Evolutionary conservation across 2,797 vertebrate genomes (phyloP).

Genomic region (Smutsia temminckii): DNA sequence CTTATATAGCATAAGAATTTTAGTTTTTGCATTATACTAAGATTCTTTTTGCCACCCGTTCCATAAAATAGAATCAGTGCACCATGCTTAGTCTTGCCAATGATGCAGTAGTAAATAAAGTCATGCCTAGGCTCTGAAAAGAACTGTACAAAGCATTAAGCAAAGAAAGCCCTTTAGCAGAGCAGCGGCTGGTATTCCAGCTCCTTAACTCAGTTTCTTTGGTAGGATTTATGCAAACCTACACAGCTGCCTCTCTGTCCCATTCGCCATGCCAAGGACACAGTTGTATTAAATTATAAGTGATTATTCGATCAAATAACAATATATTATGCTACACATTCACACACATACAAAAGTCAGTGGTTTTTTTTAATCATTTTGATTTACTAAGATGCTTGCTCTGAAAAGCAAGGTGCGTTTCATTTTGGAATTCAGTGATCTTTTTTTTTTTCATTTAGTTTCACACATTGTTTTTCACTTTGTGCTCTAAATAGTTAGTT

Average conservation of each 20-base stretch:
- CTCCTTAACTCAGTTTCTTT: not conserved
- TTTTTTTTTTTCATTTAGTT: not conserved
- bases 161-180: not conserved
- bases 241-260: not conserved
- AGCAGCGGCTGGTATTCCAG: not conserved
- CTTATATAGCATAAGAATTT: not conserved
- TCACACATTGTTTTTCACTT: conserved; percentile 15
- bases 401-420: conserved; percentile 20
- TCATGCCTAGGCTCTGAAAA: not conserved
- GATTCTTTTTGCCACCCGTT: not conserved
- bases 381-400: not conserved
- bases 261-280: not conserved
- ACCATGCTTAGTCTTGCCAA: not conserved
- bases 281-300: not conserved
- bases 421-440: not conserved
- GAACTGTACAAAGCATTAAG: not conserved
- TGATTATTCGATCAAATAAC: not conserved
- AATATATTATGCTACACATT: not conserved
- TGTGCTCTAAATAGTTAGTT: conserved; percentile 38
- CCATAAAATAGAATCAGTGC: not conserved
- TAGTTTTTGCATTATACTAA: not conserved
- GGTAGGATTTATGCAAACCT: not conserved
- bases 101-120: not conserved
- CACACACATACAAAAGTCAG: not conserved
- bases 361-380: not conserved